Conservation (phyloP, 2,113 vertebrate genomes). For the Sus scrofa region T2T-Sscrofa CM000820.6:117402001-117402500, state of each 20-base stretch:
- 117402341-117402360: not conserved
- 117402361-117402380: not conserved
- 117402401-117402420: conserved; percentile 96
- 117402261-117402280: not conserved
- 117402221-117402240: not conserved
- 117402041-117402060: not conserved
- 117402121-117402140: fast-evolving
- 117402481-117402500: conserved; percentile 83
- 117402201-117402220: not conserved
- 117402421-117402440: conserved; percentile 97
- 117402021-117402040: fast-evolving
- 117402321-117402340: not conserved
- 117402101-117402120: not conserved
- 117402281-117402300: not conserved
- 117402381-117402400: conserved; percentile 77
- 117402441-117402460: conserved; percentile 93
- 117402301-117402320: not conserved
- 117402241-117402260: not conserved
- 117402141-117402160: not conserved
- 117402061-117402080: not conserved
- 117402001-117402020: not conserved
- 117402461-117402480: conserved; percentile 90
- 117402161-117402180: not conserved
- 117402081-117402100: not conserved
- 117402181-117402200: not conserved